These are phyloP conservation scores for Pseudococcus viburni DNA, from an alignment of 2,888 invertebrate species.

Conservation along the genomic window DNA sequence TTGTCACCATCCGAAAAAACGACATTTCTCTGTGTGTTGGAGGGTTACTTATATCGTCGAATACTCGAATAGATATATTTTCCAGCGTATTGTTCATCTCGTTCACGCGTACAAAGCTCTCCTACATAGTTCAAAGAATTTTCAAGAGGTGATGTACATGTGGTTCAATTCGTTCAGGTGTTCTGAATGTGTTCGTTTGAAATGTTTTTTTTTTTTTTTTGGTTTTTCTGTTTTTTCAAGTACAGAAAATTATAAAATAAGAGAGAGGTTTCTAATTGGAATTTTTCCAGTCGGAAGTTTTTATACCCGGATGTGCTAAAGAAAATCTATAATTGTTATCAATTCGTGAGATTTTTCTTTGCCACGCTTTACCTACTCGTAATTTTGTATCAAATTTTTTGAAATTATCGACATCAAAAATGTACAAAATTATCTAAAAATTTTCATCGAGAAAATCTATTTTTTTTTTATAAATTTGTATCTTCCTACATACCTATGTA, in stretches of 20 bases:
- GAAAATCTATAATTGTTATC: no score
- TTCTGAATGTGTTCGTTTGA: not conserved
- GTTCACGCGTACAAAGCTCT: not conserved
- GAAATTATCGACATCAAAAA: no score
- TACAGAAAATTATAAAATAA: not conserved
- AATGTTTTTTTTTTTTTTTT: not conserved
- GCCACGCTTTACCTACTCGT: no score
- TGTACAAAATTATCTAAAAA: no score
- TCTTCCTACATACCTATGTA: no score
- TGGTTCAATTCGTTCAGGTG: not conserved
- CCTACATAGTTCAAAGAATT: not conserved
- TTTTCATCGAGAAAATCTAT: no score
- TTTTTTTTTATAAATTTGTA: no score
- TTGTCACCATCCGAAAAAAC: slow-evolving; percentile 13
- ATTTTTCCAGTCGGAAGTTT: not conserved
- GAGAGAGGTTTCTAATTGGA: not conserved
- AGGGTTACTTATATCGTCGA: not conserved
- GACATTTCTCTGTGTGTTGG: not conserved
- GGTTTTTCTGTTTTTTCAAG: not conserved
- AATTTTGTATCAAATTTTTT: no score
- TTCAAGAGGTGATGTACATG: not conserved
- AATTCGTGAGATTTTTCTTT: no score
- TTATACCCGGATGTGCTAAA: not conserved
- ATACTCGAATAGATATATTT: not conserved
- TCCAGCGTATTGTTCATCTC: not conserved